Conservation (phyloP, 2,888 invertebrate species). For the Mythimna vitellina region DNA sequence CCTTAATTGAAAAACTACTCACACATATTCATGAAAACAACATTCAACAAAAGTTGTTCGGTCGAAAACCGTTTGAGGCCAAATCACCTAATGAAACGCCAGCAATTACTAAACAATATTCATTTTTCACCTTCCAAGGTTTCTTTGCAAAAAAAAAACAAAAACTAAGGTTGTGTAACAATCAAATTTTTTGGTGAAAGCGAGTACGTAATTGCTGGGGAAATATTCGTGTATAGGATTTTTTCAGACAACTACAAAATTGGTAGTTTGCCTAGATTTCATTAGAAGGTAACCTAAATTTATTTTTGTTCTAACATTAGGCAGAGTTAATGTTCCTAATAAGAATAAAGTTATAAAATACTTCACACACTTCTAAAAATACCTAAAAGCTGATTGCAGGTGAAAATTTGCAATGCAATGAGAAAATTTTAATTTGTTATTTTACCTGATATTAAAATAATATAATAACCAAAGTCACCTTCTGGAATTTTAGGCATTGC, state of each 20-base stretch:
- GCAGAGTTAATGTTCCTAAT: too few species aligned
- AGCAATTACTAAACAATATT: conserved; percentile 65
- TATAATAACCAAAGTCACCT: too few species aligned
- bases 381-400: too few species aligned
- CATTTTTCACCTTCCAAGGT: conserved; percentile 66
- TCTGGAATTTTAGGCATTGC: too few species aligned
- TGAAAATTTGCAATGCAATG: too few species aligned
- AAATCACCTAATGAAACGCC: conserved; percentile 48
- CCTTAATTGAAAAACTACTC: conserved; percentile 45
- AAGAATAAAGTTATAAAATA: too few species aligned
- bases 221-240: conserved; percentile 13
- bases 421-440: too few species aligned
- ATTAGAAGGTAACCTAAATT: not conserved
- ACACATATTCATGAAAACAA: conserved; percentile 32
- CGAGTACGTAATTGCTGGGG: conserved; percentile 45
- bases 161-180: conserved; percentile 47
- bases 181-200: conserved; percentile 40
- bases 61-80: conserved; percentile 44
- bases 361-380: too few species aligned
- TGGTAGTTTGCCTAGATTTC: not conserved
- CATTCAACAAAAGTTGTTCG: conserved; percentile 49
- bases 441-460: too few species aligned
- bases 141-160: conserved; percentile 28
- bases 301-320: too few species aligned
- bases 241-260: conserved; percentile 1